A percentile compares a stretch with the other conserved stretches of the same genome.
Evolutionary conservation across 1,140 invertebrate genomes (phyloP).

Genomic region (Drosophila kepulauana): DNA sequence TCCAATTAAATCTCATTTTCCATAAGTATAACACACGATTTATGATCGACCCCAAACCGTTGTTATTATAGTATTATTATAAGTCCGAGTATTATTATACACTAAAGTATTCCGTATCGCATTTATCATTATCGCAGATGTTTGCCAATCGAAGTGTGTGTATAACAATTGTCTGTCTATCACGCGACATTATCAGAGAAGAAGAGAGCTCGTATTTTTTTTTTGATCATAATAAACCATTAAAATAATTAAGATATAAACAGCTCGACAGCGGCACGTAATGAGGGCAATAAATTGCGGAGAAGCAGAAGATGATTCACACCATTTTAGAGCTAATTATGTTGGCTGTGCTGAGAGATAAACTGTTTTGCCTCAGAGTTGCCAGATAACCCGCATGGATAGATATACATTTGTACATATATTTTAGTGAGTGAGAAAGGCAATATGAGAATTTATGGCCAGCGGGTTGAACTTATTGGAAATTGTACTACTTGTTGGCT

Average conservation of each 20-base stretch:
- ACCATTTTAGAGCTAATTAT: constrained; percentile 68
- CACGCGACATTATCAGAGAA: constrained; percentile 59
- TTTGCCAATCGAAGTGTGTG: constrained; percentile 18
- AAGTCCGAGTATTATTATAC: constrained; percentile 8
- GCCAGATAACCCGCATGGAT: constrained; percentile 77
- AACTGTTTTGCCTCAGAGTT: constrained; percentile 45
- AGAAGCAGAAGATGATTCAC: constrained; percentile 55
- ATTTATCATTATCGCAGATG: constrained; percentile 41
- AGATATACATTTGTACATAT: constrained; percentile 48
- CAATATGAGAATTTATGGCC: constrained; percentile 74
- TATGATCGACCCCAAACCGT: constrained; percentile 56
- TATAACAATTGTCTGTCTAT: constrained; percentile 73
- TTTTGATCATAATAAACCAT: constrained; percentile 74
- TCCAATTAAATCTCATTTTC: constrained; percentile 72
- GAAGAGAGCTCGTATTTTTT: constrained; percentile 15
- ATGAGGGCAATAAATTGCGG: constrained; percentile 56
- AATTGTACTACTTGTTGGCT: constrained; percentile 6
- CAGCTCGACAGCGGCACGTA: constrained; percentile 37
- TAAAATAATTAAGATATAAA: constrained; percentile 81
- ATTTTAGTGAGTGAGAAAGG: constrained; percentile 30
- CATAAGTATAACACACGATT: constrained; percentile 70
- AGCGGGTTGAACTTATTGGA: constrained; percentile 34
- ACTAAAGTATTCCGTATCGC: constrained; percentile 59
- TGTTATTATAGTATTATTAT: constrained; percentile 59
- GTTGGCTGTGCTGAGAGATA: constrained; percentile 49